A percentile compares a stretch with the other conserved stretches of the same genome.
Evolutionary conservation across 2,888 invertebrate species (phyloP).

Genomic region (Diloba caeruleocephala): DNA sequence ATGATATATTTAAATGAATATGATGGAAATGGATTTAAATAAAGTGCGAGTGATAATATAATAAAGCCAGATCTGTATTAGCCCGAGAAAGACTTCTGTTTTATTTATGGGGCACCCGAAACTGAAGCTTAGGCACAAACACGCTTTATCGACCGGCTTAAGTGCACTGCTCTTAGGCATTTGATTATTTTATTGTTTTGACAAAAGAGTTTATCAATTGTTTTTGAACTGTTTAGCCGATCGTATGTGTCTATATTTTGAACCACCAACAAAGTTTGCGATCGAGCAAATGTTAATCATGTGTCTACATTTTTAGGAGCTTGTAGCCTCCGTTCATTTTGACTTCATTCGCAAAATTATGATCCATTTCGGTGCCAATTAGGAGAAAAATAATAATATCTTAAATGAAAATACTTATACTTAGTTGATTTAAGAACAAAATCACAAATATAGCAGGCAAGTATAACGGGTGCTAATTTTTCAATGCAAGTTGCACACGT

Average conservation of each 20-base stretch:
- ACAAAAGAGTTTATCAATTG: neutral
- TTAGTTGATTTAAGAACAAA: slow-evolving; percentile 1
- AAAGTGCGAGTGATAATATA: no score
- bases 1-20: neutral
- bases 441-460: neutral
- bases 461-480: neutral
- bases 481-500: neutral
- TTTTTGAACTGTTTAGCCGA: neutral
- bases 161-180: no score
- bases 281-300: neutral
- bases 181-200: neutral
- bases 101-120: no score
- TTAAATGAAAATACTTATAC: neutral
- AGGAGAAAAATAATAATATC: slow-evolving; percentile 10
- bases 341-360: slow-evolving; percentile 9
- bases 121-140: no score
- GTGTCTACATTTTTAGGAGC: neutral
- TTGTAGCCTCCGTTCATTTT: neutral
- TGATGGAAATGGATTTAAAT: neutral
- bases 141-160: no score
- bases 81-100: no score
- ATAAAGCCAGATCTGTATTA: no score
- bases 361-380: slow-evolving; percentile 29
- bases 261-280: neutral
- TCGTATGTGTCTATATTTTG: neutral